Percentiles rank a stretch among this genome's conserved stretches.
Evolutionary conservation across 2,113 vertebrate species (phyloP).

Genomic region (Brachyhypopomus occidentalis): DNA sequence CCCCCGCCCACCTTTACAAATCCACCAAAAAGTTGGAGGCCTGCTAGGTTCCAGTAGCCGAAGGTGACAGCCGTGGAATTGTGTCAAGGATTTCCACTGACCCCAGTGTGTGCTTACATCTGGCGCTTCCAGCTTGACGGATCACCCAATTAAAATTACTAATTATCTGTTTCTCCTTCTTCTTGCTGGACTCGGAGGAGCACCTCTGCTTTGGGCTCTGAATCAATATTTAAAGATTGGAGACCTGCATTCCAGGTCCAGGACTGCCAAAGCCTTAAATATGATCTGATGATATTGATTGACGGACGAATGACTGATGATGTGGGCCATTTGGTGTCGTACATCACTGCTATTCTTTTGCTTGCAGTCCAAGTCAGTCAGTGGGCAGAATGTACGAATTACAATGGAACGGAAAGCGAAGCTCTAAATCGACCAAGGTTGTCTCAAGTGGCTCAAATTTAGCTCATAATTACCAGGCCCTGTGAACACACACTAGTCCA

Average conservation of each 20-base stretch:
- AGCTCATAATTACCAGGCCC: constrained; percentile 57
- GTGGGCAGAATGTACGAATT: constrained; percentile 28
- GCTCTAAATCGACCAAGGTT: constrained; percentile 44
- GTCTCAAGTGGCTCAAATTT: constrained; percentile 62
- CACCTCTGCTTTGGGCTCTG: constrained; percentile 65
- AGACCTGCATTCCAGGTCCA: constrained; percentile 65
- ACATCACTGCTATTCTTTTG: no score
- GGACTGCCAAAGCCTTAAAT: constrained; percentile 64
- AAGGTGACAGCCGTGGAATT: constrained; percentile 69
- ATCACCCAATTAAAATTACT: constrained; percentile 81
- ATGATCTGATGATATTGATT: constrained; percentile 68
- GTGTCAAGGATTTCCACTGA: constrained; percentile 70
- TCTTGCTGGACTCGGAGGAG: constrained; percentile 63
- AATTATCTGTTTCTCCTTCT: constrained; percentile 76
- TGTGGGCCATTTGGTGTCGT: constrained; percentile 23
- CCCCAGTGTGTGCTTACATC: constrained; percentile 72
- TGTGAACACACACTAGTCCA: constrained; percentile 56
- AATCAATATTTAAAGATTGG: constrained; percentile 77
- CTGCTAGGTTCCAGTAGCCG: constrained; percentile 58
- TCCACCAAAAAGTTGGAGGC: constrained; percentile 53
- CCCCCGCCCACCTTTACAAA: constrained; percentile 58
- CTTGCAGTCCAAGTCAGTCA: neutral
- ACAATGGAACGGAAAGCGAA: constrained; percentile 47
- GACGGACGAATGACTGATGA: constrained; percentile 45
- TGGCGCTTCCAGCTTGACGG: constrained; percentile 74